These are phyloP conservation scores for Myotis vivesi DNA, from an alignment of 2,797 vertebrate genomes.

Conservation along the genomic window DNA sequence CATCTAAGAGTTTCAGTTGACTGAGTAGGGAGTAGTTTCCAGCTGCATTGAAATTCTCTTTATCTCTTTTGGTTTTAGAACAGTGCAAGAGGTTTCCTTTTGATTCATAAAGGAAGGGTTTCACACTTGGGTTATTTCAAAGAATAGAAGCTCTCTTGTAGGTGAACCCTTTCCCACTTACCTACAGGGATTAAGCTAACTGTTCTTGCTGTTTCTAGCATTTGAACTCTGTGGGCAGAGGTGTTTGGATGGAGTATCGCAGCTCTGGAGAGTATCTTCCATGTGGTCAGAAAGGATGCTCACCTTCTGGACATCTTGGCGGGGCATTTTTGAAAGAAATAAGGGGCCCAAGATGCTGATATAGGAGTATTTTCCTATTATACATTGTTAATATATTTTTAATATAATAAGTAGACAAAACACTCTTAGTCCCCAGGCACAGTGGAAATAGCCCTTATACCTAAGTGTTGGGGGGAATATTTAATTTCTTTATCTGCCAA, in stretches of 20 bases:
- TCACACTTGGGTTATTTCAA: constrained; percentile 58
- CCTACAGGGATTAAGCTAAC: background rate
- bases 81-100: constrained; percentile 55
- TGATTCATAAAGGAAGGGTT: constrained; percentile 49
- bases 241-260: background rate
- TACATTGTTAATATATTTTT: background rate
- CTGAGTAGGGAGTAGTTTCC: background rate
- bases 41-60: background rate
- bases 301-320: background rate
- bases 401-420: background rate
- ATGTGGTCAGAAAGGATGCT: background rate
- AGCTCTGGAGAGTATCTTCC: background rate
- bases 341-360: background rate
- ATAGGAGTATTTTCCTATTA: background rate
- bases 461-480: background rate
- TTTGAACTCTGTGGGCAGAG: constrained; percentile 43
- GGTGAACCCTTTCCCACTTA: constrained; percentile 22
- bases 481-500: background rate
- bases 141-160: constrained; percentile 34
- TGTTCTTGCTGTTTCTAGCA: background rate
- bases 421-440: background rate
- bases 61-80: background rate
- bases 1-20: background rate
- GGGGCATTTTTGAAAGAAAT: background rate
- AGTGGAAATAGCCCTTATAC: background rate